Percentiles rank a stretch among this genome's conserved stretches.
Conservation (phyloP, 2,888 invertebrate genomes). For the Megalurothrips usitatus region DNA sequence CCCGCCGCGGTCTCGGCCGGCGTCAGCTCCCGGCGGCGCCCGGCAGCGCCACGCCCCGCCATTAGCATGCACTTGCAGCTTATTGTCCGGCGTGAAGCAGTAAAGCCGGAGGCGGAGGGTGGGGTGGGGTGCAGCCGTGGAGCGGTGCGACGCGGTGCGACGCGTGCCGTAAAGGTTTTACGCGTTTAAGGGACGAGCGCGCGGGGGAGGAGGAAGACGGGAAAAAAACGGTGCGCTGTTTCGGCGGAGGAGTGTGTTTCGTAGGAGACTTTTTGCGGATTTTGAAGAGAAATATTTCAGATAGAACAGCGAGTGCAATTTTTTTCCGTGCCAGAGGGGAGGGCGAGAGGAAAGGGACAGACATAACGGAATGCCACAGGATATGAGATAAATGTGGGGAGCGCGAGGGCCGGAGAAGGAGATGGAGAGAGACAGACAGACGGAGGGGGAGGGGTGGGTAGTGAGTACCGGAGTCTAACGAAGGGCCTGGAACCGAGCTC, state of each 20-base stretch:
- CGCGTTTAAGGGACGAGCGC: not conserved
- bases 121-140: not conserved
- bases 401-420: not conserved
- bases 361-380: not conserved
- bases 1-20: not conserved
- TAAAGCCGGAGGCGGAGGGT: not conserved
- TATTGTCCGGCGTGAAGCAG: constrained; percentile 19
- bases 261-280: too few species aligned
- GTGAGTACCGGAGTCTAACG: not conserved
- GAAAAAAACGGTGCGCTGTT: too few species aligned
- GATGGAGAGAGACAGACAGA: too few species aligned
- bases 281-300: too few species aligned
- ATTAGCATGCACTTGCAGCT: constrained; percentile 21
- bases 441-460: not conserved
- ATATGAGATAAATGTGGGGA: not conserved
- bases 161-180: constrained; percentile 1
- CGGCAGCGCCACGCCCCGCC: not conserved
- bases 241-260: too few species aligned
- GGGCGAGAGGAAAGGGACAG: not conserved
- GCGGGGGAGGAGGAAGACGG: too few species aligned
- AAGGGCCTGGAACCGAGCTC: not conserved
- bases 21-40: not conserved
- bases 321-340: too few species aligned
- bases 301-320: too few species aligned
- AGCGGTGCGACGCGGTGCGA: not conserved